Conservation (phyloP, 2,797 vertebrate genomes). For the Antennarius maculatus region DNA sequence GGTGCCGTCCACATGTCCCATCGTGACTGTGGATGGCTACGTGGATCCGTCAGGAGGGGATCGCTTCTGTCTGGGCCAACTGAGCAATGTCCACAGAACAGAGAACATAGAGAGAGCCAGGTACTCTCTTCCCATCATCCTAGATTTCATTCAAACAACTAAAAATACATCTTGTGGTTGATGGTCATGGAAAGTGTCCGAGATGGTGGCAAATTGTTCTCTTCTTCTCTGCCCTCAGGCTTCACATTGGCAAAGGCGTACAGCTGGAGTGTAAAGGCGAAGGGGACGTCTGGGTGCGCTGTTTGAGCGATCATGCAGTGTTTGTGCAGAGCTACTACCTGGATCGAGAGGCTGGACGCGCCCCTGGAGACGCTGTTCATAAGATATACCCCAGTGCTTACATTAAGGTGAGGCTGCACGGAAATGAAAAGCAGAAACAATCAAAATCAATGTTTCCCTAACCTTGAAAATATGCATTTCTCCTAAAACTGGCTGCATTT, state of each 20-base stretch:
- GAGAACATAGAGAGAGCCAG: slow-evolving; percentile 98
- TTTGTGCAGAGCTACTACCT: slow-evolving; percentile 98
- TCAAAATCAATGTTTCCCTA: too few relatives aligned
- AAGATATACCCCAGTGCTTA: slow-evolving; percentile 98
- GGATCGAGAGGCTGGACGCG: slow-evolving; percentile 93
- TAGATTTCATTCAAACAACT: not conserved
- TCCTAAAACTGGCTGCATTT: not conserved
- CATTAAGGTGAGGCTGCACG: slow-evolving; percentile 87
- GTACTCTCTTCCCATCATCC: slow-evolving; percentile 62
- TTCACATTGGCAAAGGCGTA: slow-evolving; percentile 96
- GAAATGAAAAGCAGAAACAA: not conserved
- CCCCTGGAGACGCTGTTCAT: slow-evolving; percentile 95
- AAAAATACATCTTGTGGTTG: not conserved
- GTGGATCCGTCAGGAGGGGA: slow-evolving; percentile 98
- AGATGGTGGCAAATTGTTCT: not conserved
- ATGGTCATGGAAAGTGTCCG: not conserved
- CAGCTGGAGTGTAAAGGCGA: slow-evolving; percentile 97
- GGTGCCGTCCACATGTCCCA: slow-evolving; percentile 93
- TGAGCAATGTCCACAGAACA: slow-evolving; percentile 97
- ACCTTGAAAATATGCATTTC: too few relatives aligned
- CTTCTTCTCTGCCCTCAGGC: slow-evolving; percentile 71
- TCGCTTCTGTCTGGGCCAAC: slow-evolving; percentile 95
- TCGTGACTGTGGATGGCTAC: slow-evolving; percentile 96
- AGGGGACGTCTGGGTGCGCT: slow-evolving; percentile 96
- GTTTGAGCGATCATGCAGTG: slow-evolving; percentile 95